These are phyloP conservation scores for Drosophila fulvimacula DNA, from an alignment of 2,888 invertebrate genomes.

Conservation along the genomic window DNA sequence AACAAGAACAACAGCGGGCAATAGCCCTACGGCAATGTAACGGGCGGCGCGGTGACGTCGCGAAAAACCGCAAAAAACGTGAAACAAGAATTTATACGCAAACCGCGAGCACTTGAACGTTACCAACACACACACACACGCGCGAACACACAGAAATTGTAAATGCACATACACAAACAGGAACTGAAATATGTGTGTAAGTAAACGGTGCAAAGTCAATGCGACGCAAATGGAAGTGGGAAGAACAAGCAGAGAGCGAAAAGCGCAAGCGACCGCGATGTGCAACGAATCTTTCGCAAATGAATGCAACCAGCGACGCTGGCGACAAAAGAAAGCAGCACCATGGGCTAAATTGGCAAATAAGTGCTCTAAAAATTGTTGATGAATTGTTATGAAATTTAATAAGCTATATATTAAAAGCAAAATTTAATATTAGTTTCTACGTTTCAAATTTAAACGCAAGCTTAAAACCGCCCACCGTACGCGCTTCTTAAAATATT, in stretches of 20 bases:
- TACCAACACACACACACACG: constrained; percentile 17
- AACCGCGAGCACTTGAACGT: constrained; percentile 25
- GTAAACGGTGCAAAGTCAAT: constrained; percentile 43
- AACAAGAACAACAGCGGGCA: constrained; percentile 40
- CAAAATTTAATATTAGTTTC: not conserved
- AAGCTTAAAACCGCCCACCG: not conserved
- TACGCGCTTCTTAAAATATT: not conserved
- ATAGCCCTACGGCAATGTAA: constrained; percentile 62
- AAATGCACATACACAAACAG: constrained; percentile 40
- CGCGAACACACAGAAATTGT: constrained; percentile 13
- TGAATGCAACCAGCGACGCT: constrained; percentile 62
- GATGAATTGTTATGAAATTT: not conserved
- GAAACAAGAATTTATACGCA: constrained; percentile 54
- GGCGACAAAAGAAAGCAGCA: constrained; percentile 69
- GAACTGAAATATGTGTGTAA: constrained; percentile 19
- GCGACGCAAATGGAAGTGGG: constrained; percentile 30
- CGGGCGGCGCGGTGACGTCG: constrained; percentile 53
- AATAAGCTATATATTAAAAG: fast-evolving
- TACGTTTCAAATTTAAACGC: not conserved
- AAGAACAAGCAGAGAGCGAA: constrained; percentile 51
- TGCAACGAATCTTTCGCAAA: constrained; percentile 79
- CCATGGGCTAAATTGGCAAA: constrained; percentile 10
- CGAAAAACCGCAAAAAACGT: constrained; percentile 55
- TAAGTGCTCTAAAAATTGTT: not conserved
- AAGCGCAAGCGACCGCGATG: constrained; percentile 68